Conservation (phyloP, 2,888 invertebrate species). For the Baronia brevicornis region DNA sequence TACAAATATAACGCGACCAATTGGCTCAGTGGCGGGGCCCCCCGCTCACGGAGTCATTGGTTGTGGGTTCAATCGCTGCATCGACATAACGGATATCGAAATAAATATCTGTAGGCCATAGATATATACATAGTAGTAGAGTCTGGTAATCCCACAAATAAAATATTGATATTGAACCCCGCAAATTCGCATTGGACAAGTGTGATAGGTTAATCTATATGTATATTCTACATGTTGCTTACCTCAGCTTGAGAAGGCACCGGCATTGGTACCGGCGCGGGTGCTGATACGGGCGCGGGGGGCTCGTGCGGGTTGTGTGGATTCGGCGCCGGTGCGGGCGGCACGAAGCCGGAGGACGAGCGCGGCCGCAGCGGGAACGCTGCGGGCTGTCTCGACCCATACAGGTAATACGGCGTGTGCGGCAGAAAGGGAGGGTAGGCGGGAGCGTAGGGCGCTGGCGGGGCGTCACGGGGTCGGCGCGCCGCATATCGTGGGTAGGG, state of each 20-base stretch:
- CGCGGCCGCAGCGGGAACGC: constrained; percentile 53
- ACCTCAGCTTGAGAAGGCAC: constrained; percentile 57
- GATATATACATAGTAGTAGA: too few relatives aligned
- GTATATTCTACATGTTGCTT: too few relatives aligned
- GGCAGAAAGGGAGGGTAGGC: constrained; percentile 53
- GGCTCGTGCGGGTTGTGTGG: constrained; percentile 46
- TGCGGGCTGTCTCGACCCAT: constrained; percentile 54
- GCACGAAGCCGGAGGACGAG: constrained; percentile 61
- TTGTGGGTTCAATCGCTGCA: too few relatives aligned
- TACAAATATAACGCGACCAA: too few relatives aligned
- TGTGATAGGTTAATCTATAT: too few relatives aligned
- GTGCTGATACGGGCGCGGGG: constrained; percentile 44
- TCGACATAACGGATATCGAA: too few relatives aligned
- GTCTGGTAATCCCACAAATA: too few relatives aligned
- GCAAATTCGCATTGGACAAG: too few relatives aligned
- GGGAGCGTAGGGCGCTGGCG: constrained; percentile 44
- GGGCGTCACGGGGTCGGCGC: constrained; percentile 48
- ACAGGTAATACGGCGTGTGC: constrained; percentile 62
- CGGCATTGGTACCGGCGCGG: constrained; percentile 50
- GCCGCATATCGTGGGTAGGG: constrained; percentile 73
- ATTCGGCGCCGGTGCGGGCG: constrained; percentile 55
- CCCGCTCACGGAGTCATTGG: too few relatives aligned
- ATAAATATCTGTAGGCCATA: too few relatives aligned
- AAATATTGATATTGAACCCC: too few relatives aligned
- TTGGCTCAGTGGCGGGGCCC: too few relatives aligned